Base-by-base conservation (phyloP, 2,113 vertebrate species). In the Peromyscus leucopus region DNA sequence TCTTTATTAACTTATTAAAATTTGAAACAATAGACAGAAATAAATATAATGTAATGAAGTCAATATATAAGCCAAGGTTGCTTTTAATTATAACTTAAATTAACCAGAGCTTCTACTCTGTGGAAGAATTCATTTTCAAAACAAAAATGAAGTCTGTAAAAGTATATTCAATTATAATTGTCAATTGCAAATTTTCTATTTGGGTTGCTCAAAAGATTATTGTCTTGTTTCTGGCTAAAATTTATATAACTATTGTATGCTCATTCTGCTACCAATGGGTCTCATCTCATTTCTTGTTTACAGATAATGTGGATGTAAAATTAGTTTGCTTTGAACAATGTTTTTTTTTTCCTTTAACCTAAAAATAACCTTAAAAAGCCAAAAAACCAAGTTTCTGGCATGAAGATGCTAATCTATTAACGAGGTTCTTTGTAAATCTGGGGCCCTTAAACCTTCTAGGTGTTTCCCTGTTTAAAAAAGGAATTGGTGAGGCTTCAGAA, bases 11-110 rank as follows among this genome's bases (percentile, higher is more conserved):
- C 97, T 98, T 57, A 86, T 98, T 98, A 98, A 97, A 96, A 98
- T 98, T 97, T 97, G 97, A 97, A 97, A 95, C 94, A 95, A 97
- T 97, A 98, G 98, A 96, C 93, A 97, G 96, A 97, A 98, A 97
- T 97, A 97, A 97, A 97, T 96, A 98, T 76, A 96, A 92, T 85
- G 91, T 95, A 98, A 98, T 98, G 90, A 96, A 98, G 98, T 98
- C 97, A 97, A 96, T 98, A 97, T 95, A 96, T 95, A 97, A 97
- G 89, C 95, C 82, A 46, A 67, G 71, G 48, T 94, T 97, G 90
- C 93, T 98, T 98, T 98, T 98, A 98, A 98, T 98, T 98, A 97
- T 95, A 96, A 97, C 96, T 98, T 97, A 97, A 98, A 97, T 98
- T 98, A 97, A 94, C 89, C 91, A 95, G 91, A 88, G 7, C 91